Base-by-base conservation (phyloP, 2,888 invertebrate species). In the Trileptium ribeirensis region DNA sequence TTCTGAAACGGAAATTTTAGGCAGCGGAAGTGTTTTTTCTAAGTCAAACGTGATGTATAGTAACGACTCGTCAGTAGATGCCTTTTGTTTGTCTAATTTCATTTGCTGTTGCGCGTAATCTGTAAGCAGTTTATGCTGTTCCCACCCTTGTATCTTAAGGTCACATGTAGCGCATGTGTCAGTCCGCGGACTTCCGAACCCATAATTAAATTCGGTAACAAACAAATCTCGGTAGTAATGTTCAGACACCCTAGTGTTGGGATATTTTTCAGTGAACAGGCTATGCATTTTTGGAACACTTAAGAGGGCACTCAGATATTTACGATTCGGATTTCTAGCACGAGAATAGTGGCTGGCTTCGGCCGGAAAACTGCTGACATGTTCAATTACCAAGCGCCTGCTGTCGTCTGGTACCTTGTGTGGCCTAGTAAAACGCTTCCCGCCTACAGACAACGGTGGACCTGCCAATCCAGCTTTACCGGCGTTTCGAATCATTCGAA, bases 191-290 rank as follows among this genome's bases (percentile, higher is more conserved):
- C 2, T 34, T 8, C 77, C 37, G n/a, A 77, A 37, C 8, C 77
- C 77, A 19, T 29, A 77, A 77, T 77, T 77, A 77, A 77, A 77
- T 37, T 77, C 77, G 8, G 77, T 36, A 3, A n/a, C n/a, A 36
- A 77, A 77, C 8, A 77, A 3, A 8, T 77, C 77, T 3, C 38
- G 3, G 33, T 77, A 77, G 33, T 36, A 77, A 34, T 38, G 31
- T 29, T 77, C 38, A 8, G 51, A 51, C 24, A 51, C 51, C 51
- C 24, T 51, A 24, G 51, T 51, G 8, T 51, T 51, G 24, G 24
- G 51, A 15, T 51, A 24, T 24, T 51, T 8, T 24, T 51, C 51
- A 15, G 8, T 8, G 24, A 15, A 51, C 24, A 15, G 51, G 8
- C 8, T 24, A 24, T 51, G 51, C 51, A 51, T 15, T 24, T 51